phyloP scores from a whole-genome alignment of 1,140 invertebrate genomes.

The Glossosoma conforme region DNA sequence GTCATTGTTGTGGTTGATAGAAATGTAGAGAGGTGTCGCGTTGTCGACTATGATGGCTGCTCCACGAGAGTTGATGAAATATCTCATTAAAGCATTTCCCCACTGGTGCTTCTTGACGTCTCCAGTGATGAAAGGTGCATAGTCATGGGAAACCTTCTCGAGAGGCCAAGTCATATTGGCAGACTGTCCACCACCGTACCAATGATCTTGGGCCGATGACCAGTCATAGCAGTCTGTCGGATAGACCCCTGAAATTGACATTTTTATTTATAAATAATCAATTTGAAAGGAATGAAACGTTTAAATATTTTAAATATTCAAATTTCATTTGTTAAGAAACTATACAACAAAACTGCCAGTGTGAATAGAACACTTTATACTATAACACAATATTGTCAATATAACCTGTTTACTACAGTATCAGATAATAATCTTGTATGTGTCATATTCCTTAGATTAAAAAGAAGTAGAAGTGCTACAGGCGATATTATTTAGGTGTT shows the following conservation, averaged over 20 bases:
- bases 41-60: slow-evolving; percentile 73
- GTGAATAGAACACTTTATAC: too few species aligned
- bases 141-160: slow-evolving; percentile 63
- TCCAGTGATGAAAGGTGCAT: slow-evolving; percentile 77
- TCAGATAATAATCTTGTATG: too few species aligned
- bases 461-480: too few species aligned
- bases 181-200: slow-evolving; percentile 80
- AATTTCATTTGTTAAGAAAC: neutral
- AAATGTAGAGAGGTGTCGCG: slow-evolving; percentile 71
- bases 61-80: slow-evolving; percentile 81
- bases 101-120: slow-evolving; percentile 71
- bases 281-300: too few species aligned
- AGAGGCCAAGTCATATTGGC: slow-evolving; percentile 73
- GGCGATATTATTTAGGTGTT: too few species aligned
- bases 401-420: too few species aligned
- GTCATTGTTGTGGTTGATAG: slow-evolving; percentile 59
- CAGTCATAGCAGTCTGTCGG: slow-evolving; percentile 82
- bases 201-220: slow-evolving; percentile 58
- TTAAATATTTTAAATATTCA: neutral
- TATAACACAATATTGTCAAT: too few species aligned
- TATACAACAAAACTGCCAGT: too few species aligned
- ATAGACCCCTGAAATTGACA: slow-evolving; percentile 43
- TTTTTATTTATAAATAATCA: neutral
- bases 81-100: slow-evolving; percentile 74
- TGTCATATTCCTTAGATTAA: too few species aligned